phyloP scores from a whole-genome alignment of 2,797 vertebrate genomes.

The Gymnodraco acuticeps region DNA sequence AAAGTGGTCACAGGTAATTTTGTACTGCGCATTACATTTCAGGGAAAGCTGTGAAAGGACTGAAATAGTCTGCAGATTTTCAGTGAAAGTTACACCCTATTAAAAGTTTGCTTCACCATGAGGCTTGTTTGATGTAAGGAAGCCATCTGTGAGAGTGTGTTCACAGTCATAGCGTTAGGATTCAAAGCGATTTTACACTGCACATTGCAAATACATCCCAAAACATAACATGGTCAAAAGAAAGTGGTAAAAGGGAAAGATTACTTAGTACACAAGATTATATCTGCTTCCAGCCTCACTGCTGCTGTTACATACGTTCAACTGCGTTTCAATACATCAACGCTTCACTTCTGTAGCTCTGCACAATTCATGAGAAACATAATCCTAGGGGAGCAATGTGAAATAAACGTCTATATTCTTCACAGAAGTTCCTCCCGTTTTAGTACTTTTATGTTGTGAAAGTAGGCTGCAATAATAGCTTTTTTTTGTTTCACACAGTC shows the following conservation, averaged over 20 bases:
- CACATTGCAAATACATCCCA: not conserved
- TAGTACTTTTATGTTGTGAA: conserved; percentile 6
- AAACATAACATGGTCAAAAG: conserved; percentile 6
- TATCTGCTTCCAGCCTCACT: conserved; percentile 14
- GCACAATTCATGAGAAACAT: not conserved
- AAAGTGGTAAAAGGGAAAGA: conserved; percentile 1
- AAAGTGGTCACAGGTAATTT: conserved; percentile 17
- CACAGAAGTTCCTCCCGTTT: conserved; percentile 14
- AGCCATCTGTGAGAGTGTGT: not conserved
- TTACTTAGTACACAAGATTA: conserved; percentile 27
- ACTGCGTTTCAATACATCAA: conserved; percentile 8
- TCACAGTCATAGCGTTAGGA: not conserved
- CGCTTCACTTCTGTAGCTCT: conserved; percentile 1
- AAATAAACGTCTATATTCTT: conserved; percentile 16
- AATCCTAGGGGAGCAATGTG: conserved; percentile 8
- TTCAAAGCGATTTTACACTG: not conserved
- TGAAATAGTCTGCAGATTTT: conserved; percentile 5
- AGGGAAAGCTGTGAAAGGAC: not conserved
- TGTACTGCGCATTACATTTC: conserved; percentile 5
- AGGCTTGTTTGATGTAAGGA: not conserved
- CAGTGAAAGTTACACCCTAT: not conserved
- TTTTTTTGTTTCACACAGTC: conserved; percentile 3
- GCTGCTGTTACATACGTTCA: conserved; percentile 10
- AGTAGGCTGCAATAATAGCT: not conserved
- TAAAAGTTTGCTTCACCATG: not conserved